phyloP scores from a whole-genome alignment of 2,888 invertebrate genomes.

The Sclerodermus sp. region DNA sequence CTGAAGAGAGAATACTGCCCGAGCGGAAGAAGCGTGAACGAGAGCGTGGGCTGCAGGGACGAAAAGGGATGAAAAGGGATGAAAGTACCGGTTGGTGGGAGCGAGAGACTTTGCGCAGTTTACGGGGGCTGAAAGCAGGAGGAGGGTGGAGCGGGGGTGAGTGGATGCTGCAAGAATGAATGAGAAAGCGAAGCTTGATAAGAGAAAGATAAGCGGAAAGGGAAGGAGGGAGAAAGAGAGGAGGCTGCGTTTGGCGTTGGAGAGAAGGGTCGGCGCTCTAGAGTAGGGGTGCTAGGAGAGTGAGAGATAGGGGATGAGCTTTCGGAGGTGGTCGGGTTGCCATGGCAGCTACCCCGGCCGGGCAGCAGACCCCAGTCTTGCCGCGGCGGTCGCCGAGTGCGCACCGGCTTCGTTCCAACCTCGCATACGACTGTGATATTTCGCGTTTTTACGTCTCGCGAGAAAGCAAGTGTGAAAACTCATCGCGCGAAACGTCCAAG shows the following conservation, averaged over 20 bases:
- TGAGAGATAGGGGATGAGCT: conserved; percentile 28
- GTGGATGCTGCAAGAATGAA: conserved; percentile 9
- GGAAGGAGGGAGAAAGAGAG: conserved; percentile 7
- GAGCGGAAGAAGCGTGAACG: no score
- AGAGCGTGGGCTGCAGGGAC: no score
- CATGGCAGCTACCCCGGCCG: conserved; percentile 56
- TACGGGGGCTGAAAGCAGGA: conserved; percentile 36
- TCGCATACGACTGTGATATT: neutral
- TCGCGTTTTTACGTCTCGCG: neutral
- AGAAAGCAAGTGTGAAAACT: no score
- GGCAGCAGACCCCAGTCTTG: conserved; percentile 54
- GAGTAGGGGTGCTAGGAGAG: conserved; percentile 3
- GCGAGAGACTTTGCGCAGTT: conserved; percentile 26
- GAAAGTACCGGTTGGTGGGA: conserved; percentile 9
- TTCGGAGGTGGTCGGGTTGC: conserved; percentile 50
- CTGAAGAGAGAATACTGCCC: no score
- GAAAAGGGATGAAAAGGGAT: no score
- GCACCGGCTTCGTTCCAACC: conserved; percentile 23
- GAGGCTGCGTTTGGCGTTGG: neutral
- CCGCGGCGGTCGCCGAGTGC: conserved; percentile 51
- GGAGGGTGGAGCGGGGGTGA: conserved; percentile 15
- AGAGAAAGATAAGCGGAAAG: conserved; percentile 8
- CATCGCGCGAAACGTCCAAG: no score
- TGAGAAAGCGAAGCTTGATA: conserved; percentile 6
- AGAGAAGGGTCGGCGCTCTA: neutral